These are phyloP conservation scores for Dolichallabes microphthalmus DNA, from an alignment of 2,113 vertebrate species.

Conservation along the genomic window DNA sequence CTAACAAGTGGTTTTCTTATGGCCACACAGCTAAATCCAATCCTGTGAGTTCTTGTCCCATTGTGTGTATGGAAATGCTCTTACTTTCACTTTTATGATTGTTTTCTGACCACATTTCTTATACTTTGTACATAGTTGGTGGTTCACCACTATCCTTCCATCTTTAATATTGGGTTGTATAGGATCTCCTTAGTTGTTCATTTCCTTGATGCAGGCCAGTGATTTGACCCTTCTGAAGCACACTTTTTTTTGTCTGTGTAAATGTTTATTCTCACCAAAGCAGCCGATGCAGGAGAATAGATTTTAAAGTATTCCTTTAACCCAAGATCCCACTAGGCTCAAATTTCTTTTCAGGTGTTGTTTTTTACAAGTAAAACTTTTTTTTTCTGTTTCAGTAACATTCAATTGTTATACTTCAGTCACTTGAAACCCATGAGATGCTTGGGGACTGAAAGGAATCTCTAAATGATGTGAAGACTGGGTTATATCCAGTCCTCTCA, in stretches of 20 bases:
- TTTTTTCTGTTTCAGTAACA: neutral
- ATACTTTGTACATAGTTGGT: too few relatives aligned
- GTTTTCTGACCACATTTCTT: too few relatives aligned
- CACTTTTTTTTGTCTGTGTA: neutral
- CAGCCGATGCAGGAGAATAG: neutral
- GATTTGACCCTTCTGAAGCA: too few relatives aligned
- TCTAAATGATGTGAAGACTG: neutral
- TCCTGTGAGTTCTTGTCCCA: too few relatives aligned
- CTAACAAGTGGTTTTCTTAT: too few relatives aligned
- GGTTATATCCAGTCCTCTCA: neutral
- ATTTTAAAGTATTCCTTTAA: neutral
- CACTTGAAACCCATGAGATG: neutral
- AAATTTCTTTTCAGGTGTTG: neutral
- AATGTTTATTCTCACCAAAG: neutral
- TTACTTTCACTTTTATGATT: too few relatives aligned
- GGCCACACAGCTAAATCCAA: too few relatives aligned
- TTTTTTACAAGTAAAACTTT: neutral
- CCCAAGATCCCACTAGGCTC: neutral
- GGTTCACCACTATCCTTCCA: too few relatives aligned
- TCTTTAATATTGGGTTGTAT: too few relatives aligned
- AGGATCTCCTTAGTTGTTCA: too few relatives aligned
- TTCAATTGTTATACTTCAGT: neutral
- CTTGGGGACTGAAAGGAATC: slow-evolving; percentile 1
- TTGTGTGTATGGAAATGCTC: too few relatives aligned
- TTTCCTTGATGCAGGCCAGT: too few relatives aligned